Percentiles rank a stretch among this genome's conserved stretches.
phyloP scores from a whole-genome alignment of 23 tunicate genomes.

The Halocynthia aurantium region DNA sequence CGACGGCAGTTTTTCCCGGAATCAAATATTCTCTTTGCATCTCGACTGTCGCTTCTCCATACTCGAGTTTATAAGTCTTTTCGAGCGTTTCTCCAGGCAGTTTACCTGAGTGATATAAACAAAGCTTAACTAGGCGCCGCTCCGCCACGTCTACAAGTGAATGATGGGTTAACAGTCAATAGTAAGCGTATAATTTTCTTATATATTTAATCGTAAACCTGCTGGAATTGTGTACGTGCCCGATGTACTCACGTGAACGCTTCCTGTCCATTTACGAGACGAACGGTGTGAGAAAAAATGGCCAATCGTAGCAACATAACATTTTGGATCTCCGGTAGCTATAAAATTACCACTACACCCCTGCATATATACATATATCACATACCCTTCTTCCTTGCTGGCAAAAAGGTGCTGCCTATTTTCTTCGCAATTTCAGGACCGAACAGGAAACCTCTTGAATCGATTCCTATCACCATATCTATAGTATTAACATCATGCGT shows the following conservation, averaged over 20 bases:
- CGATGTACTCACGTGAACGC: no score
- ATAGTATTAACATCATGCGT: slow-evolving; percentile 19
- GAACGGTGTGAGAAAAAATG: no score
- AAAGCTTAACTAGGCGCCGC: background rate
- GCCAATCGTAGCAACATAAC: no score
- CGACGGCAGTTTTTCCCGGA: slow-evolving; percentile 39
- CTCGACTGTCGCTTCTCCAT: slow-evolving; percentile 65
- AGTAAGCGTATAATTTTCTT: no score
- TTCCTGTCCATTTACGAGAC: no score
- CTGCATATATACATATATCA: no score
- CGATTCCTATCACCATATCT: slow-evolving; percentile 76
- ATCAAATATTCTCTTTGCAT: slow-evolving; percentile 43
- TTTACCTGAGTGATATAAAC: slow-evolving; percentile 32
- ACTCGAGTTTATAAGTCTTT: slow-evolving; percentile 60
- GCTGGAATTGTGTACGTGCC: no score
- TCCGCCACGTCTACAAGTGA: no score
- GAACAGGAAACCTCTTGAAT: slow-evolving; percentile 85
- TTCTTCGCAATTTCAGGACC: slow-evolving; percentile 58
- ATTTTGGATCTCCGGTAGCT: no score
- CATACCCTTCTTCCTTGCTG: slow-evolving; percentile 44
- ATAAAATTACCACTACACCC: no score
- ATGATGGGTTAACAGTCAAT: no score
- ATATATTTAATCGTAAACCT: no score
- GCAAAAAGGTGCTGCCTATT: slow-evolving; percentile 46
- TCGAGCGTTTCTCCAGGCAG: slow-evolving; percentile 56